Evolutionary conservation across 1,140 invertebrate genomes (phyloP), one percentile per base, ranked within the genome.

Genomic region (Cherax destructor): DNA sequence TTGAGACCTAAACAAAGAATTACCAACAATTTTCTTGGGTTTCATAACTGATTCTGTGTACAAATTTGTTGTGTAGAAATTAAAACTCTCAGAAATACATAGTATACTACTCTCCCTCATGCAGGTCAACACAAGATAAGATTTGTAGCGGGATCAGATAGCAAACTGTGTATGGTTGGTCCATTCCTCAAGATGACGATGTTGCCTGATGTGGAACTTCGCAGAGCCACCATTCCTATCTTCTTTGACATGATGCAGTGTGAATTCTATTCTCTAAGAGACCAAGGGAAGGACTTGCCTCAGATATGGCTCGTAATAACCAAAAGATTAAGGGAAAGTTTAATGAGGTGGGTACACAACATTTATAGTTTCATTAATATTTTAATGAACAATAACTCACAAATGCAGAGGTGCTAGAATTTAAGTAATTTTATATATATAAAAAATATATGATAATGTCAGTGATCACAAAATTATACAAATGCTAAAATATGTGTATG

Each of bases 191-290:
- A 99, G 94, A 99, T 99, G 97, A 98, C 98, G n/a, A 96, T 99
- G 92, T 97, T 99, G 72, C 97, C 97, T 0, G 98, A 99, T 94
- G 95, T 95, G 72, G 97, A 98, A 93, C 95, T 99, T 18, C 95
- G 98, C 1, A 97, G 97, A 94, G 97, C 97, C 0, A 99, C 98
- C 0, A 99, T 99, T 93, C 98, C 98, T 6, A 98, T 99, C 88
- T 99, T 99, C 95, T 99, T 99, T 95, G 98, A 99, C 94, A 99
- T 99, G 98, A 99, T 99, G 98, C 97, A 98, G 94, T 98, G 97
- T 93, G 98, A 99, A 94, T 99, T 97, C 94, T 97, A 97, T 88
- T 96, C 95, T 69, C 96, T 96, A 0, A 61, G 78, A 41, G 76
- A 88, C 47, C 74, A 76, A 79, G 81, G 52, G 41, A 88, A 86